phyloP scores from a whole-genome alignment of 2,888 invertebrate species.

The Apodemia hepburni region DNA sequence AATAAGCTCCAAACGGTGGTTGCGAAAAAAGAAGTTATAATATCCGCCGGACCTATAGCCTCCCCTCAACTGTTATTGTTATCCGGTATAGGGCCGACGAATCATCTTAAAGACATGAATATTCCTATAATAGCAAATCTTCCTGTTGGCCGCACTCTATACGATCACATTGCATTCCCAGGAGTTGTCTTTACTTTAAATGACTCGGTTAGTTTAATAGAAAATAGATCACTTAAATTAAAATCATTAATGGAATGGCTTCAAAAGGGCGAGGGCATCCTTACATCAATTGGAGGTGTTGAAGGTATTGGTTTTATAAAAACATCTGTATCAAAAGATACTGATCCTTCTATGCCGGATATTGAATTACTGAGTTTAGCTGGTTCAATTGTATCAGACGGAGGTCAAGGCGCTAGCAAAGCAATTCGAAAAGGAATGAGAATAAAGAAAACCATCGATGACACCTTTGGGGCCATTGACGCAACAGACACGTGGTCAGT shows the following conservation, averaged over 20 bases:
- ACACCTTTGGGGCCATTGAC: slow-evolving; percentile 77
- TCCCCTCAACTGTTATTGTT: slow-evolving; percentile 95
- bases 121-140: slow-evolving; percentile 82
- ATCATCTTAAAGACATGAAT: slow-evolving; percentile 72
- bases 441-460: slow-evolving; percentile 72
- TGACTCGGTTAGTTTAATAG: slow-evolving; percentile 53
- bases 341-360: slow-evolving; percentile 80
- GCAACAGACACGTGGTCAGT: slow-evolving; percentile 80
- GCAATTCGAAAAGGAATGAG: slow-evolving; percentile 77
- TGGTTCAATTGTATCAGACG: slow-evolving; percentile 83
- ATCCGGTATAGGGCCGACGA: slow-evolving; percentile 84
- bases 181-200: slow-evolving; percentile 67
- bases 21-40: slow-evolving; percentile 89
- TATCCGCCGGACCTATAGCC: slow-evolving; percentile 93
- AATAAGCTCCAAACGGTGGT: slow-evolving; percentile 62
- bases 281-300: slow-evolving; percentile 79
- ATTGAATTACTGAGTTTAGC: slow-evolving; percentile 83
- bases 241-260: slow-evolving; percentile 47
- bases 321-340: slow-evolving; percentile 76
- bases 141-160: slow-evolving; percentile 84
- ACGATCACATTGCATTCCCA: slow-evolving; percentile 81
- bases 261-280: slow-evolving; percentile 58
- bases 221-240: slow-evolving; percentile 40
- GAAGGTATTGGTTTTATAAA: slow-evolving; percentile 85
- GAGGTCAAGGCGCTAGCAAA: slow-evolving; percentile 58